Base-by-base conservation (phyloP, 2,113 vertebrate genomes). In the Leuciscus idus region DNA sequence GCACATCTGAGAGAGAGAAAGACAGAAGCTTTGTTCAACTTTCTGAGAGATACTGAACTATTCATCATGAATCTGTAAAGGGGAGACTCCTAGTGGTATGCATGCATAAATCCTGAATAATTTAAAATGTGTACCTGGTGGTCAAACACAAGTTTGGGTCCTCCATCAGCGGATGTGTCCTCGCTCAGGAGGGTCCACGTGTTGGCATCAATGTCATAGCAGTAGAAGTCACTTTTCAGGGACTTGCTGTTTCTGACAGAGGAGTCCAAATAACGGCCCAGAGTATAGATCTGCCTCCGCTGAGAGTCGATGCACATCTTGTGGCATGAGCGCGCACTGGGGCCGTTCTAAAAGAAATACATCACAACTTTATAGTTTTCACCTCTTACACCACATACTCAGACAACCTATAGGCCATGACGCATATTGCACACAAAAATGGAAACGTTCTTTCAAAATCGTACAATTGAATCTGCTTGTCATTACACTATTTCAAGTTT, bases 221-320 rank as follows among this genome's bases (percentile, higher is more conserved):
- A 96, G 90, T 99, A 99, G 92, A 99, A 99, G 87, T 99, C 98
- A 1, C 98, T 99, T 89, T 99, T 99, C 89, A 99, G 94, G 61
- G 97, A 98, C 75, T 99, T 99, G 95, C 97, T 99, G 94, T 99
- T 99, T 91, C 98, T 95, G 91, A 99, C 98, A 0, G 97, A 98
- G 89, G 98, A 99, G 94, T 99, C 98, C 91, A 99, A 93, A 81
- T 99, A 99, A 23, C 98, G 96, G 3, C 98, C 98, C 88, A 99
- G 92, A 0, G 98, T 99, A 93, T 99, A 99, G 91, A 99, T 99
- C 90, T 99, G 98, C 50, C 97, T 95, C 13, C 98, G 91, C 1
- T 98, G 97, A 21, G 97, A 98, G 93, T 99, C 98, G 36, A 99
- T 99, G 92, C 98, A 99, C 98, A 99, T 99, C 93, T 99, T 99